Conservation (phyloP, 2,888 invertebrate species). For the Thereva nobilitata region DNA sequence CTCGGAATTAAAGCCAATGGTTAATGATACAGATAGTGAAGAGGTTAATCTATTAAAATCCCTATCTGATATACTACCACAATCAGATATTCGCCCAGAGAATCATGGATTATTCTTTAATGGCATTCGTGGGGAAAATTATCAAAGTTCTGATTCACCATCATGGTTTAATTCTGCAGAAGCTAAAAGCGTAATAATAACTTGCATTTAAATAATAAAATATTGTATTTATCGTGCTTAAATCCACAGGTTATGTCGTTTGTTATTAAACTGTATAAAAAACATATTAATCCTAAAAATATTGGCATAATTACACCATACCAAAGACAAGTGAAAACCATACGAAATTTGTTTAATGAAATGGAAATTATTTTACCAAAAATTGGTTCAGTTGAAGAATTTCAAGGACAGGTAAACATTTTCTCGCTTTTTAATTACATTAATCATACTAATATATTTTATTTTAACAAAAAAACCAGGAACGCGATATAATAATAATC, state of each 20-base stretch:
- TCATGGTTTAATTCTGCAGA: conserved; percentile 91
- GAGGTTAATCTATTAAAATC: conserved; percentile 52
- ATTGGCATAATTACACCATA: conserved; percentile 93
- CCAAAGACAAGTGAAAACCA: conserved; percentile 75
- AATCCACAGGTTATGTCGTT: conserved; percentile 60
- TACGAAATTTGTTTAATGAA: conserved; percentile 56
- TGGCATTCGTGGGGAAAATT: conserved; percentile 71
- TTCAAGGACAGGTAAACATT: conserved; percentile 75
- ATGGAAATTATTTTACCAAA: conserved; percentile 63
- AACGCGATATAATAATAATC: conserved; percentile 67
- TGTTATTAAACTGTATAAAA: conserved; percentile 67
- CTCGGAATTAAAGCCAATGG: conserved; percentile 70
- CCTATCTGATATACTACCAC: conserved; percentile 50
- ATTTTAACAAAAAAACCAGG: conserved; percentile 45
- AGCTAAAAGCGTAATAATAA: conserved; percentile 50
- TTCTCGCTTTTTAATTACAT: background rate
- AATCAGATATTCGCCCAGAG: conserved; percentile 44
- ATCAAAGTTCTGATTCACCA: conserved; percentile 75
- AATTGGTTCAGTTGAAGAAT: conserved; percentile 83
- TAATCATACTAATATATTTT: background rate
- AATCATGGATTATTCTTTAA: conserved; percentile 66
- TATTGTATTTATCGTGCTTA: conserved; percentile 29
- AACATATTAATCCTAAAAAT: conserved; percentile 61
- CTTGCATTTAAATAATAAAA: background rate
- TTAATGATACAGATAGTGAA: conserved; percentile 52